These are phyloP conservation scores for Unio delphinus DNA, from an alignment of 2,888 invertebrate genomes.

Conservation along the genomic window DNA sequence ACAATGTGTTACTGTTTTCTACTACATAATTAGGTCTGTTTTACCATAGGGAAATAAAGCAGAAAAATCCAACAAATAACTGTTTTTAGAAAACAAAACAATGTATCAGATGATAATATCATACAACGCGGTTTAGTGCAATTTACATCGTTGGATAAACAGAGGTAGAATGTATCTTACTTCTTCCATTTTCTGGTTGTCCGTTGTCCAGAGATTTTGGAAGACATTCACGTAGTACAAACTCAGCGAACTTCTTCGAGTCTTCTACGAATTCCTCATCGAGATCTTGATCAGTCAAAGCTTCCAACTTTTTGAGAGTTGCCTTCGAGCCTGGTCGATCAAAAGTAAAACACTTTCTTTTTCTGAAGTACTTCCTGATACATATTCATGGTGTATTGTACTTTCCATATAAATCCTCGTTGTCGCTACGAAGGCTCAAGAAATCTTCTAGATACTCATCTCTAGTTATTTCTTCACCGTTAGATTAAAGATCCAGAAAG, in stretches of 20 bases:
- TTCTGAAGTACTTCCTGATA: conserved; percentile 9
- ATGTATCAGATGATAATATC: no score
- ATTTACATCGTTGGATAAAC: not conserved
- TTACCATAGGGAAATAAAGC: no score
- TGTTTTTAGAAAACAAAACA: no score
- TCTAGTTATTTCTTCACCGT: conserved; percentile 4
- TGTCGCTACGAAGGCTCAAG: not conserved
- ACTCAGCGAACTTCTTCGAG: not conserved
- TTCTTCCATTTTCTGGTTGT: conserved; percentile 9
- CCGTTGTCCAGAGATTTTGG: conserved; percentile 2
- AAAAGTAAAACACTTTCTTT: conserved; percentile 10
- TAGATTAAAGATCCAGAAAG: conserved; percentile 3
- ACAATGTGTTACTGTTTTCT: no score
- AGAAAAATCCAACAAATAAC: no score
- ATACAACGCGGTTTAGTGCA: no score
- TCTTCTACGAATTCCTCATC: conserved; percentile 7
- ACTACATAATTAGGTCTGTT: no score
- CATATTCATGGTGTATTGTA: conserved; percentile 8
- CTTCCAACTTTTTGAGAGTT: conserved; percentile 1
- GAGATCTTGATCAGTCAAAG: conserved; percentile 3
- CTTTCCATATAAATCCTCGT: not conserved
- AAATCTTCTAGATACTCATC: conserved; percentile 15
- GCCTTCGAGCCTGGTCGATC: conserved; percentile 4
- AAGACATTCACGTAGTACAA: not conserved
- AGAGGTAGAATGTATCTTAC: not conserved